A percentile compares a stretch with the other conserved stretches of the same genome.
These are phyloP conservation scores for Hydrotaea diabolus DNA, from an alignment of 2,888 invertebrate species.

Conservation along the genomic window DNA sequence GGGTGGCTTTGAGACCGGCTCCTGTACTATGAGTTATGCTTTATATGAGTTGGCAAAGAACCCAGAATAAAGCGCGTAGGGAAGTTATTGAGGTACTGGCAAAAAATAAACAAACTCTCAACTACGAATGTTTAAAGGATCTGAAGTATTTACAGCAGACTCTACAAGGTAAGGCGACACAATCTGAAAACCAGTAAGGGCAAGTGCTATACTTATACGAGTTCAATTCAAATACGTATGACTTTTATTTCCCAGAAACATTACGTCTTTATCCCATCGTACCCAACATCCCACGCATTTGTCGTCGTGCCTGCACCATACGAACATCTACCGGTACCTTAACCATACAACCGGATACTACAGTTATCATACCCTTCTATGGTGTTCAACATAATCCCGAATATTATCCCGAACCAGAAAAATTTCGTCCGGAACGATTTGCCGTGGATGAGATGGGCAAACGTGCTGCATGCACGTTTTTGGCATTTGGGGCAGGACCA, in stretches of 20 bases:
- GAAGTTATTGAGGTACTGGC: constrained; percentile 70
- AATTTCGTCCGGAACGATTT: constrained; percentile 81
- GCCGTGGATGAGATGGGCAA: constrained; percentile 71
- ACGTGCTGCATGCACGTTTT: constrained; percentile 46
- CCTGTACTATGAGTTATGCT: constrained; percentile 80
- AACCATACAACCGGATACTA: constrained; percentile 78
- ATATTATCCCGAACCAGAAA: constrained; percentile 77
- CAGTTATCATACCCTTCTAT: constrained; percentile 72
- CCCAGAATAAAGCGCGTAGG: constrained; percentile 67
- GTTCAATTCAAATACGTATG: no score
- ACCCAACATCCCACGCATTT: constrained; percentile 81
- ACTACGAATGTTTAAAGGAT: constrained; percentile 71
- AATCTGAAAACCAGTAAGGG: no score
- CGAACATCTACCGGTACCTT: constrained; percentile 73
- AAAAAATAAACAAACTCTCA: constrained; percentile 68
- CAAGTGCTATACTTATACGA: no score
- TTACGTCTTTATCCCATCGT: constrained; percentile 82
- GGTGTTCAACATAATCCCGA: constrained; percentile 78
- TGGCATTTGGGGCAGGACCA: constrained; percentile 71
- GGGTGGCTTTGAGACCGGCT: constrained; percentile 83
- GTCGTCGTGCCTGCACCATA: constrained; percentile 81
- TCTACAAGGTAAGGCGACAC: constrained; percentile 68
- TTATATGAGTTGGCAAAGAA: constrained; percentile 72
- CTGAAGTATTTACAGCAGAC: constrained; percentile 71
- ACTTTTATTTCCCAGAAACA: constrained; percentile 78